These are phyloP conservation scores for Halotydeus destructor DNA, from an alignment of 1,140 invertebrate genomes.

Conservation along the genomic window DNA sequence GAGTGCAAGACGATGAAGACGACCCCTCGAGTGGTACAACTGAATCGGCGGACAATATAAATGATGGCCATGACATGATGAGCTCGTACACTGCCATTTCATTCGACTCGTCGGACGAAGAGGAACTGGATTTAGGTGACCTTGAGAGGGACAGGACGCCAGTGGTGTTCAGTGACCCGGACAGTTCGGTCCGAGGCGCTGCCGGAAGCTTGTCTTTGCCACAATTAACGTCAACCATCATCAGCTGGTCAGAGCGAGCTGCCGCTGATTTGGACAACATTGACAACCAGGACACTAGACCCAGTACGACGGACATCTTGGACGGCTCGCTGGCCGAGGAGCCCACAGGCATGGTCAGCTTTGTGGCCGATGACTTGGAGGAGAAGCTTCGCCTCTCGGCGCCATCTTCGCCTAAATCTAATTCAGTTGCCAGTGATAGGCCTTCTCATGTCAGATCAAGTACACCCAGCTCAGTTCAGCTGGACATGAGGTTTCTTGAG, in stretches of 20 bases:
- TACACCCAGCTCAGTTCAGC: not conserved
- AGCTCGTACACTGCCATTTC: too few relatives aligned
- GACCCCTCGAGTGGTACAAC: too few relatives aligned
- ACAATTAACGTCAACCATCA: conserved; percentile 6
- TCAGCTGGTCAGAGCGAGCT: conserved; percentile 5
- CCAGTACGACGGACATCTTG: not conserved
- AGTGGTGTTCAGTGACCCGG: too few relatives aligned
- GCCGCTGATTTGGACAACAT: conserved; percentile 1
- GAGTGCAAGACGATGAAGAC: too few relatives aligned
- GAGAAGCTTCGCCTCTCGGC: not conserved
- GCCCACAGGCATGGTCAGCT: conserved; percentile 1
- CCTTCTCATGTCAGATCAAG: not conserved
- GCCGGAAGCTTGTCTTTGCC: conserved; percentile 8
- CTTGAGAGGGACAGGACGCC: too few relatives aligned
- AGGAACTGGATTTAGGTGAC: too few relatives aligned
- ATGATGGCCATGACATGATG: too few relatives aligned
- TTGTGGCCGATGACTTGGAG: conserved; percentile 3
- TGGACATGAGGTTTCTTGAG: not conserved
- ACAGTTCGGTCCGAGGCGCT: too few relatives aligned
- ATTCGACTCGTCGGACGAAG: too few relatives aligned
- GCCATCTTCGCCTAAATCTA: not conserved
- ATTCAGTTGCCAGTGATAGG: not conserved
- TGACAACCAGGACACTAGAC: not conserved
- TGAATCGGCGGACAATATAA: too few relatives aligned
- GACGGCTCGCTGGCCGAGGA: not conserved